A percentile compares a stretch with the other conserved stretches of the same genome.
Conservation (phyloP, 1,140 invertebrate species). For the Drepana arcuata region DNA sequence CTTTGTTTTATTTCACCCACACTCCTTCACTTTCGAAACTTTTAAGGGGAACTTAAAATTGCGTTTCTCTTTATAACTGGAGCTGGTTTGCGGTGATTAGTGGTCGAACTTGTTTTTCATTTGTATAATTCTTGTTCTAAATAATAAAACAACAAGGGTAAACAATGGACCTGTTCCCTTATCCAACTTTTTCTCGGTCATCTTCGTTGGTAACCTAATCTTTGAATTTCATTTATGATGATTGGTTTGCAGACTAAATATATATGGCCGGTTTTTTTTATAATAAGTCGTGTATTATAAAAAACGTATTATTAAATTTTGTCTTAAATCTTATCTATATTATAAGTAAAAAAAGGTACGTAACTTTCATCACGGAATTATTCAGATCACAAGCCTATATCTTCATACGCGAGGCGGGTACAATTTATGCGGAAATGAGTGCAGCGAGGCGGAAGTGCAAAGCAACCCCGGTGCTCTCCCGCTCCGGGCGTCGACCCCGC, state of each 20-base stretch:
- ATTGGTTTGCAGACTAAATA: no score
- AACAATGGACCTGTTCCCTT: no score
- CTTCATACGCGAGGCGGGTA: constrained; percentile 46
- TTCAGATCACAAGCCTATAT: constrained; percentile 31
- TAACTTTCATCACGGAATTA: not conserved
- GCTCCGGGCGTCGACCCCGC: constrained; percentile 53
- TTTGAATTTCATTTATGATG: no score
- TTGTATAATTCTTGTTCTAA: no score
- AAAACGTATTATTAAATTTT: no score
- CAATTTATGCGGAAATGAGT: constrained; percentile 69
- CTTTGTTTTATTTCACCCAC: constrained; percentile 67
- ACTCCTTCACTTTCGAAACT: constrained; percentile 62
- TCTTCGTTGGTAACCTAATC: no score
- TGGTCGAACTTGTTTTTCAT: no score
- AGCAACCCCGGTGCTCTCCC: constrained; percentile 32
- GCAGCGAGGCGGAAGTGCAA: constrained; percentile 64
- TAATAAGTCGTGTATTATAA: no score
- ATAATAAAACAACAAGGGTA: no score
- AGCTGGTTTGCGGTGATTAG: constrained; percentile 46
- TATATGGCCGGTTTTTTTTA: constrained; percentile 5
- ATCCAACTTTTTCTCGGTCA: no score
- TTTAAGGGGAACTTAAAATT: constrained; percentile 60
- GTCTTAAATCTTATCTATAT: no score
- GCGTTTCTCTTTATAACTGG: constrained; percentile 47
- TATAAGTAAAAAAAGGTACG: no score